Conservation (phyloP, 2,113 vertebrate species). For the Peromyscus californicus region DNA sequence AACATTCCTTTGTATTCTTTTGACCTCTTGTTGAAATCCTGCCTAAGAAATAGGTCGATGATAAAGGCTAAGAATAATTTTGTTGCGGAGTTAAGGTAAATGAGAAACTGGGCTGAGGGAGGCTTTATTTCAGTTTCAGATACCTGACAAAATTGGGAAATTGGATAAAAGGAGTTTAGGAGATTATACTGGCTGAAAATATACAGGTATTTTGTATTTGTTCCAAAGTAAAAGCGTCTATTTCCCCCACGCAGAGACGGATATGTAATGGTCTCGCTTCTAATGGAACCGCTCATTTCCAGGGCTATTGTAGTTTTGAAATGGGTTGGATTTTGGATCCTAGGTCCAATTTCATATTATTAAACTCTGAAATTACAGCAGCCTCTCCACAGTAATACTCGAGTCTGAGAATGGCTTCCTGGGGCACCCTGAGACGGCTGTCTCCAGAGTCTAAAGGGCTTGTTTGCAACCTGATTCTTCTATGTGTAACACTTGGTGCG, state of each 20-base stretch:
- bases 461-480: constrained; percentile 11
- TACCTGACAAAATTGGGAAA: constrained; percentile 75
- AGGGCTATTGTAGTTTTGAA: constrained; percentile 70
- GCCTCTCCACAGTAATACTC: constrained; percentile 47
- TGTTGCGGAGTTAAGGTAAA: constrained; percentile 62
- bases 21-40: constrained; percentile 24
- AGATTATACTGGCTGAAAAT: constrained; percentile 68
- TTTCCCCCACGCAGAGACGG: constrained; percentile 46
- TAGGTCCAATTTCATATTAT: constrained; percentile 76
- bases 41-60: constrained; percentile 51
- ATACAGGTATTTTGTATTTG: constrained; percentile 68
- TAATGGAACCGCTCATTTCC: constrained; percentile 76
- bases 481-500: not conserved
- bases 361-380: constrained; percentile 80
- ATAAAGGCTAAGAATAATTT: constrained; percentile 70
- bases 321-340: constrained; percentile 71
- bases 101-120: constrained; percentile 57
- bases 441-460: constrained; percentile 14
- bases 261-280: constrained; percentile 51
- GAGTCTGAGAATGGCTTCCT: not conserved
- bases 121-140: constrained; percentile 69
- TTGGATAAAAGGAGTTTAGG: constrained; percentile 77
- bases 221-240: constrained; percentile 62
- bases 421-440: not conserved
- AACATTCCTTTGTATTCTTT: constrained; percentile 40